Percentiles rank a stretch among this genome's conserved stretches.
These are phyloP conservation scores for Calameuta idolon DNA, from an alignment of 2,888 invertebrate genomes.

Conservation along the genomic window DNA sequence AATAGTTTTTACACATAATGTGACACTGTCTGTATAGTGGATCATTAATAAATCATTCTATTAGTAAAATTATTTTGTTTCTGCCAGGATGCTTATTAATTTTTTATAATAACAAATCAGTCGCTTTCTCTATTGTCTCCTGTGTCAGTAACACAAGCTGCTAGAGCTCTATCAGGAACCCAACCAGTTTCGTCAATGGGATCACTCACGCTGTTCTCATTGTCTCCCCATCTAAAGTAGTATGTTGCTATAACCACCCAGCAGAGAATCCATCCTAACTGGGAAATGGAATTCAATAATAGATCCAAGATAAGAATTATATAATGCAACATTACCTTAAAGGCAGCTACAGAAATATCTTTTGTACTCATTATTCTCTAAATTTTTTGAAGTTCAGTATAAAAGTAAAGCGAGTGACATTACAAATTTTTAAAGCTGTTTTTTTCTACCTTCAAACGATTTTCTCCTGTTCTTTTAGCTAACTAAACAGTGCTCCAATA, in stretches of 20 bases:
- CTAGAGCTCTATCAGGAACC: conserved; percentile 50
- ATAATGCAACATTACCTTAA: not conserved
- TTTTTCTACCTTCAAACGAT: not conserved
- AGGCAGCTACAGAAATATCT: not conserved
- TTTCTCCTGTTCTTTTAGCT: not conserved
- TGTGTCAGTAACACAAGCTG: not conserved
- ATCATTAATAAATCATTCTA: not conserved
- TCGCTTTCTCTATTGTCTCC: not conserved
- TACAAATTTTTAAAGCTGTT: not conserved
- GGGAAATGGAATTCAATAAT: not conserved
- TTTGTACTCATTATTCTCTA: not conserved
- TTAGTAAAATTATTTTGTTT: not conserved
- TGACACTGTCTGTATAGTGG: not conserved
- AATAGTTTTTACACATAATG: not conserved
- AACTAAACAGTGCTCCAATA: not conserved
- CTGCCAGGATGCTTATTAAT: not conserved
- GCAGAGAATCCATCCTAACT: conserved; percentile 33
- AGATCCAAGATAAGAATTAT: not conserved
- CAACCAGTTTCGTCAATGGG: conserved; percentile 53
- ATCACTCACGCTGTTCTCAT: conserved; percentile 32
- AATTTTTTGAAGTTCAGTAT: not conserved
- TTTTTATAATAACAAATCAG: not conserved
- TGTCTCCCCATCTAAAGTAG: conserved; percentile 46
- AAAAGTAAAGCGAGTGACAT: not conserved
- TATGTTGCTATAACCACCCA: conserved; percentile 47